These are phyloP conservation scores for Oryzias javanicus DNA, from an alignment of 2,113 vertebrate genomes.

Conservation along the genomic window DNA sequence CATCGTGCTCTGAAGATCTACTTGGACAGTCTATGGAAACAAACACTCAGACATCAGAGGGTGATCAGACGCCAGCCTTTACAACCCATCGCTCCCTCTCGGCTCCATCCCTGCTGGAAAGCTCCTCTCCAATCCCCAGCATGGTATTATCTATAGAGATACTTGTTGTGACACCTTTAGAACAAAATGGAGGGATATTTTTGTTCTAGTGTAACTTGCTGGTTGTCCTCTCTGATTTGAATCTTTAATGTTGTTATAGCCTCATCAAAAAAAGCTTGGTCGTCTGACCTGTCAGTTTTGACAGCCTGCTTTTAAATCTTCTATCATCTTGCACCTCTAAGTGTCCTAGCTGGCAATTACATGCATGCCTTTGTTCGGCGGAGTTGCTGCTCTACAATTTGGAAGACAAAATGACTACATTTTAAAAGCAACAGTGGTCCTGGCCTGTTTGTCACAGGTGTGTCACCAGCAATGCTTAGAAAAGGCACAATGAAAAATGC, in stretches of 20 bases:
- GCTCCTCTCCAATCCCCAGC: slow-evolving; percentile 67
- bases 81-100: slow-evolving; percentile 77
- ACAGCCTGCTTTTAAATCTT: slow-evolving; percentile 24
- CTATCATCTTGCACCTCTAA: slow-evolving; percentile 14
- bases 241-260: neutral
- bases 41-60: slow-evolving; percentile 22
- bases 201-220: neutral
- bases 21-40: slow-evolving; percentile 1
- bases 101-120: slow-evolving; percentile 57
- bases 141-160: slow-evolving; percentile 65
- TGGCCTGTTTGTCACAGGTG: neutral
- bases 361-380: neutral
- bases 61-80: slow-evolving; percentile 81
- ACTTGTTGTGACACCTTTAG: slow-evolving; percentile 20
- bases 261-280: slow-evolving; percentile 13
- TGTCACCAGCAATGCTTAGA: neutral
- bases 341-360: slow-evolving; percentile 1
- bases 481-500: neutral
- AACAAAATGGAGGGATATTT: slow-evolving; percentile 12
- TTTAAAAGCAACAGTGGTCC: slow-evolving; percentile 1
- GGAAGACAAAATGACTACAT: neutral
- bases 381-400: slow-evolving; percentile 13
- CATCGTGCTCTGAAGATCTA: slow-evolving; percentile 9
- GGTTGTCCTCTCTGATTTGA: slow-evolving; percentile 12
- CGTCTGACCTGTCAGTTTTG: slow-evolving; percentile 21